phyloP scores from a whole-genome alignment of 2,113 vertebrate genomes.

The Hemicordylus capensis region DNA sequence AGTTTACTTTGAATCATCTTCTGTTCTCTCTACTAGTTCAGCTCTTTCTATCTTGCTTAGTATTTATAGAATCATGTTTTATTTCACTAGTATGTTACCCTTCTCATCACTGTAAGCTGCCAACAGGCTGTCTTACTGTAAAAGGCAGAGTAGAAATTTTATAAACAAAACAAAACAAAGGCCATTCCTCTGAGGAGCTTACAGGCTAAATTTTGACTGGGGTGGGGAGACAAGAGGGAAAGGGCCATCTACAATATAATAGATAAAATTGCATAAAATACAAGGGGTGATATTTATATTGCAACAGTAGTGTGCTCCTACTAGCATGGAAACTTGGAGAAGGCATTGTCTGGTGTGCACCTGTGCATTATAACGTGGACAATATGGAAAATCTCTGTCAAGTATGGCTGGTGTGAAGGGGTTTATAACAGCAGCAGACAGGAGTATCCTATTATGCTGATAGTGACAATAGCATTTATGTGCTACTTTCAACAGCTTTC shows the following conservation, averaged over 20 bases:
- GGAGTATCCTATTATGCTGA: neutral
- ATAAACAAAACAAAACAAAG: neutral
- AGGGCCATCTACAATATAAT: neutral
- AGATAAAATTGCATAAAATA: neutral
- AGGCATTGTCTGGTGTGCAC: neutral
- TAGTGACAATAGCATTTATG: neutral
- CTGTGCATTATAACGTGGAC: neutral
- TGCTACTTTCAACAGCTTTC: neutral
- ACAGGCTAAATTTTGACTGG: neutral
- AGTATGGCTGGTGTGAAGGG: neutral
- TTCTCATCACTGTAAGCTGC: neutral
- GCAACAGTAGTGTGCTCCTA: neutral
- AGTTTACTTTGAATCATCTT: no score
- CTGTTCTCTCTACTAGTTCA: no score
- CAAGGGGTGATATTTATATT: neutral
- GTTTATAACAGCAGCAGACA: neutral
- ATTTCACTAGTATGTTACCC: neutral
- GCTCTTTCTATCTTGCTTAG: neutral
- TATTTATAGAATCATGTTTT: neutral
- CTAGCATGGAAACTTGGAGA: neutral
- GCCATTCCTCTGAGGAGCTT: neutral
- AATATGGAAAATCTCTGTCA: neutral
- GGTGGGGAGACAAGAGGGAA: neutral
- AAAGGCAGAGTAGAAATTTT: neutral
- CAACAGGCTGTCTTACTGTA: neutral